Evolutionary conservation across 1,140 invertebrate species (phyloP).

Genomic region (Drosophila tsacasi): DNA sequence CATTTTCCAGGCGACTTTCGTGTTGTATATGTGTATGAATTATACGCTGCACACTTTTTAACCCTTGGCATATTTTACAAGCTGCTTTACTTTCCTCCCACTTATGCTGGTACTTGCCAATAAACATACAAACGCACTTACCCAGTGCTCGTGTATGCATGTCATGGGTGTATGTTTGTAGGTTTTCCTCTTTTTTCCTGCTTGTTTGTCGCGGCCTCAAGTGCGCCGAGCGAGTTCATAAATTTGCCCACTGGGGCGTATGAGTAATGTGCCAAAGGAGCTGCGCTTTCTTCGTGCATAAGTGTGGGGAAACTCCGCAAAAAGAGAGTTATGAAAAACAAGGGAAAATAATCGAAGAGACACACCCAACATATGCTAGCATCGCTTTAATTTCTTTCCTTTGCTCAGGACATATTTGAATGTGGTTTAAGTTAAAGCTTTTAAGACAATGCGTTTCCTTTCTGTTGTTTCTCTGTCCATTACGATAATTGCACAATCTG

Average conservation of each 20-base stretch:
- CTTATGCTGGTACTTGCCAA: slow-evolving; percentile 54
- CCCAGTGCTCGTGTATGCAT: slow-evolving; percentile 32
- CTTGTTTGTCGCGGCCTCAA: slow-evolving; percentile 74
- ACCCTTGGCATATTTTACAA: slow-evolving; percentile 83
- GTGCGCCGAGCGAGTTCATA: slow-evolving; percentile 75
- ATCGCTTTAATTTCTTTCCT: slow-evolving; percentile 58
- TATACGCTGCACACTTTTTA: slow-evolving; percentile 79
- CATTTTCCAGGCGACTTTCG: slow-evolving; percentile 60
- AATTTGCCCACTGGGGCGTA: slow-evolving; percentile 83
- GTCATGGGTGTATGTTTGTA: slow-evolving; percentile 43
- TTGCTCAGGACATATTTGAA: neutral
- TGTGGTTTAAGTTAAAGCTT: neutral
- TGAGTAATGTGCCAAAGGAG: slow-evolving; percentile 78
- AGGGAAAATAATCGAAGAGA: slow-evolving; percentile 46
- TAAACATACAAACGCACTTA: slow-evolving; percentile 81
- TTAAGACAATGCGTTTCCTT: neutral
- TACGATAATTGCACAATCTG: slow-evolving; percentile 64
- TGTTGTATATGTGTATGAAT: slow-evolving; percentile 66
- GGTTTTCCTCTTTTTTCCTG: slow-evolving; percentile 30
- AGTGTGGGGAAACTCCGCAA: slow-evolving; percentile 41
- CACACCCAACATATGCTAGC: slow-evolving; percentile 75
- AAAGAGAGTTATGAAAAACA: slow-evolving; percentile 28
- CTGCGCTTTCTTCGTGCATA: slow-evolving; percentile 29
- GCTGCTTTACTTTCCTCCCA: slow-evolving; percentile 69
- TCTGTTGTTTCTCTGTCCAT: slow-evolving; percentile 26